A percentile compares a stretch with the other conserved stretches of the same genome.
Evolutionary conservation across 2,888 invertebrate species (phyloP).

Genomic region (Teinopalpus imperialis): DNA sequence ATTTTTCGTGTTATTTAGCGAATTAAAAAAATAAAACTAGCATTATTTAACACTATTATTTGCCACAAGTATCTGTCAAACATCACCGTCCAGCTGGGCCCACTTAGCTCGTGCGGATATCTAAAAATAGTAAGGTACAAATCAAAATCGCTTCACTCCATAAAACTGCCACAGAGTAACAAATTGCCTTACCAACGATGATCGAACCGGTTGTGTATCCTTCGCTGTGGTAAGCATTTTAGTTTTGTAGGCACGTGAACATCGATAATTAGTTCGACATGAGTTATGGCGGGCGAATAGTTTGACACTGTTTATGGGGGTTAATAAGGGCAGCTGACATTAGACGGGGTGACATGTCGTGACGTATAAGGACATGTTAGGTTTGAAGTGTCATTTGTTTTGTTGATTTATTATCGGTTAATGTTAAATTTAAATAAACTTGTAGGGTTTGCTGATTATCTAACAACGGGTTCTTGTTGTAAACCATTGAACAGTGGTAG

Average conservation of each 20-base stretch:
- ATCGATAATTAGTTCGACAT: slow-evolving; percentile 64
- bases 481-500: too few species aligned
- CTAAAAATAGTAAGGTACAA: slow-evolving; percentile 57
- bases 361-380: slow-evolving; percentile 11
- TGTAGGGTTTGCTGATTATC: too few species aligned
- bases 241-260: slow-evolving; percentile 30
- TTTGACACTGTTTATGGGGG: slow-evolving; percentile 56
- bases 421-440: too few species aligned
- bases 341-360: slow-evolving; percentile 26
- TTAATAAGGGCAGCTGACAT: slow-evolving; percentile 66
- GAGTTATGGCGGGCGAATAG: slow-evolving; percentile 58
- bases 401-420: slow-evolving; percentile 21
- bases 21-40: too few species aligned
- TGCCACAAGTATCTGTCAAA: slow-evolving; percentile 21
- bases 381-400: slow-evolving; percentile 28
- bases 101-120: slow-evolving; percentile 42
- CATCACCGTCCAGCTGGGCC: slow-evolving; percentile 45
- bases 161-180: slow-evolving; percentile 53
- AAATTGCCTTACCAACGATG: slow-evolving; percentile 44
- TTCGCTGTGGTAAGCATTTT: slow-evolving; percentile 26
- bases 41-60: neutral
- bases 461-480: too few species aligned
- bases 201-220: slow-evolving; percentile 33
- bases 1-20: too few species aligned
- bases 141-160: slow-evolving; percentile 52